These are phyloP conservation scores for Trissolcus basalis DNA, from an alignment of 1,140 invertebrate genomes.

Conservation along the genomic window DNA sequence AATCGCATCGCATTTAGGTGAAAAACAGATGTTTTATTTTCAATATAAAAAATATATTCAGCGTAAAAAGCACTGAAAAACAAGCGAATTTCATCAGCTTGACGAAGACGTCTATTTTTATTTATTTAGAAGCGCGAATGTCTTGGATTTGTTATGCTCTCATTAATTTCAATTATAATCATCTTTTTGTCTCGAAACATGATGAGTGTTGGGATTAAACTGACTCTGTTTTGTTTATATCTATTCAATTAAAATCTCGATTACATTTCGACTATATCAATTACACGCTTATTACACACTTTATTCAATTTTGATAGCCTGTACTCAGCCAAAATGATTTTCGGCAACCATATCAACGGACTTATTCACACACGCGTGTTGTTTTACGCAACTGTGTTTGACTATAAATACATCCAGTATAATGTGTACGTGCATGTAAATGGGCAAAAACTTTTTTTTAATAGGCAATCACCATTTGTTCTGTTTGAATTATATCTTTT, in stretches of 20 bases:
- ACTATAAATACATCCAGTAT: constrained; percentile 30
- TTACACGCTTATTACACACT: constrained; percentile 39
- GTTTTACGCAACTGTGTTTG: constrained; percentile 11
- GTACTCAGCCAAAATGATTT: constrained; percentile 4
- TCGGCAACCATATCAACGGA: constrained; percentile 18
- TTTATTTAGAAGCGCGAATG: neutral
- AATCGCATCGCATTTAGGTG: too few species aligned
- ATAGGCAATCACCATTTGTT: constrained; percentile 1
- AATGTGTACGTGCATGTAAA: constrained; percentile 40
- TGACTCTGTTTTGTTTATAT: constrained; percentile 23
- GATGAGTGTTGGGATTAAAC: constrained; percentile 58
- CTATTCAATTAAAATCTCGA: constrained; percentile 25
- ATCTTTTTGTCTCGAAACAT: constrained; percentile 6
- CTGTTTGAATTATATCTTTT: neutral
- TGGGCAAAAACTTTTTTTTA: constrained; percentile 36
- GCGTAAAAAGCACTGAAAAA: constrained; percentile 37
- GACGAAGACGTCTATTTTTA: constrained; percentile 32
- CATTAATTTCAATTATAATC: neutral
- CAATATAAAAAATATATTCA: constrained; percentile 46
- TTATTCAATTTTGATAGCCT: constrained; percentile 20
- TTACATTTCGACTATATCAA: constrained; percentile 36
- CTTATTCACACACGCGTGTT: constrained; percentile 25
- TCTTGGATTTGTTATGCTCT: neutral
- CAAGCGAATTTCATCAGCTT: constrained; percentile 22
- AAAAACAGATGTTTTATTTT: constrained; percentile 9